phyloP scores from a whole-genome alignment of 2,888 invertebrate genomes.

The Watsonalla binaria region DNA sequence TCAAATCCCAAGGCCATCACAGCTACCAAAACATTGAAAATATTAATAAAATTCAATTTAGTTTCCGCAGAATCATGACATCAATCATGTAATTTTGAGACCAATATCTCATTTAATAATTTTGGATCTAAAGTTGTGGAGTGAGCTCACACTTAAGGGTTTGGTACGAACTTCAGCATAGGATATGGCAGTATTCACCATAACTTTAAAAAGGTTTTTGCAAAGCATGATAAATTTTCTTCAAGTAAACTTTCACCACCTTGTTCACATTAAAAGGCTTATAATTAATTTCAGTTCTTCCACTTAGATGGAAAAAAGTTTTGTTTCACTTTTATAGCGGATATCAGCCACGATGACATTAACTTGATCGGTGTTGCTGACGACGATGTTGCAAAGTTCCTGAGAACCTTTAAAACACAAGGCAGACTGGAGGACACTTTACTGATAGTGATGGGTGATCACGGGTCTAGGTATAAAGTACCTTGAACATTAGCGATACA shows the following conservation, averaged over 20 bases:
- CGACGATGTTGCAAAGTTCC: conserved; percentile 82
- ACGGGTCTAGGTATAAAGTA: conserved; percentile 84
- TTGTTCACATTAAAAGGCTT: no score
- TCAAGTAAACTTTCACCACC: no score
- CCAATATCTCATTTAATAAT: no score
- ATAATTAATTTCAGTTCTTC: conserved; percentile 14
- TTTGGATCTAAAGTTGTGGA: no score
- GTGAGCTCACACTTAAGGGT: no score
- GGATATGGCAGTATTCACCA: conserved; percentile 16
- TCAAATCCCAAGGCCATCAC: no score
- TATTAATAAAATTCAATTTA: no score
- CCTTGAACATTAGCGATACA: not conserved
- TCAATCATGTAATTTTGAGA: no score
- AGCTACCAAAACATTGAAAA: no score
- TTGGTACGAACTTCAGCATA: no score
- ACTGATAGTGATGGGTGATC: conserved; percentile 93
- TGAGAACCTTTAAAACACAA: conserved; percentile 79
- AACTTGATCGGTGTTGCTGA: conserved; percentile 88
- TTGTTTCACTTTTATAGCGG: conserved; percentile 90
- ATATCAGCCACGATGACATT: conserved; percentile 90
- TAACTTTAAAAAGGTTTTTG: not conserved
- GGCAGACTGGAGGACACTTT: conserved; percentile 88
- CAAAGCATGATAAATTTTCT: not conserved
- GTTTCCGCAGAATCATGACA: no score
- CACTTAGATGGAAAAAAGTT: conserved; percentile 79